These are phyloP conservation scores for Cairina moschata DNA, from an alignment of 2,113 vertebrate species.

Conservation along the genomic window DNA sequence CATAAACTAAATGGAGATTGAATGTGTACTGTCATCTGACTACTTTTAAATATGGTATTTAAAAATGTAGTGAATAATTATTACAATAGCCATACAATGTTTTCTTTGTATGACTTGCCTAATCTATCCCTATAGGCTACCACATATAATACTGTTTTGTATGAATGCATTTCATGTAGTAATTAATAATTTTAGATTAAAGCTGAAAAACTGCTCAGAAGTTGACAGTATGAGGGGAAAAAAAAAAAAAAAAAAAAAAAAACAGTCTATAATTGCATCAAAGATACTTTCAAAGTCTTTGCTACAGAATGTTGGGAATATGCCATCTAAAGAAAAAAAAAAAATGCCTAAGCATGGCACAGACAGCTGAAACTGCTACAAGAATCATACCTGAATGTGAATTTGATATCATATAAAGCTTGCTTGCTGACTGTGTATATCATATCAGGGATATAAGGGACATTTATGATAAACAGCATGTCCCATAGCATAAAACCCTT, in stretches of 20 bases:
- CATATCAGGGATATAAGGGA: not conserved
- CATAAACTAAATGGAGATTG: not conserved
- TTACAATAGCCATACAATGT: not conserved
- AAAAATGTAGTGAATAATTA: not conserved
- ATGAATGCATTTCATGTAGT: not conserved
- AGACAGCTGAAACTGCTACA: not conserved
- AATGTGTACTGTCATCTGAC: not conserved
- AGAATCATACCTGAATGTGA: not conserved
- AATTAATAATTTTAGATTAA: not conserved
- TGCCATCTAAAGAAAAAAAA: not conserved
- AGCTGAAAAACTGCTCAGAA: not conserved
- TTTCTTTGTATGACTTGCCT: not conserved
- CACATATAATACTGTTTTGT: not conserved
- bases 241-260: not conserved
- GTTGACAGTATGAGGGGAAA: not conserved
- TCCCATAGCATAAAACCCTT: not conserved
- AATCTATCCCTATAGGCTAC: not conserved
- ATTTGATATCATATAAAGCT: not conserved
- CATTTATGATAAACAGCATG: not conserved
- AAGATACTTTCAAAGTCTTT: not conserved
- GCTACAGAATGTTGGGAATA: not conserved
- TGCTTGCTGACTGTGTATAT: fast-evolving
- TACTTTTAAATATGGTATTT: not conserved
- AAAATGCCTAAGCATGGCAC: not conserved
- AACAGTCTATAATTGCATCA: not conserved